Evolutionary conservation across 2,888 invertebrate species (phyloP), one percentile per base, ranked within the genome.

Genomic region (Campaea margaritaria): DNA sequence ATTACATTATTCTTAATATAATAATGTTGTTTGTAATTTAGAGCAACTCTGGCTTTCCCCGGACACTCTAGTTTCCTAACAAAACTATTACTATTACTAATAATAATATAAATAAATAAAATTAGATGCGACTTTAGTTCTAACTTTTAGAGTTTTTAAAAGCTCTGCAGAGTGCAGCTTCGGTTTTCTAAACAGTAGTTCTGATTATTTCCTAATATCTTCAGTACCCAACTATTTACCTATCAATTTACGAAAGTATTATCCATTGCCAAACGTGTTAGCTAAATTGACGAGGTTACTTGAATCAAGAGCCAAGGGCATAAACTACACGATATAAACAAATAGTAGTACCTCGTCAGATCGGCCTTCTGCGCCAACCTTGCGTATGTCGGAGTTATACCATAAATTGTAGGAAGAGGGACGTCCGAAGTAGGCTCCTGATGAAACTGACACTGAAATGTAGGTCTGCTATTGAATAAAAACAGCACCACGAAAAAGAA

Each of bases 321-420:
- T 63, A 50, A 67, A 58, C 34, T 76, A 77, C 88, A 90, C 85
- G 85, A 50, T 58, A 16, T 65, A 71, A 70, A 72, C 62, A 76
- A 65, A 65, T 51, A 39, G 38, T 58, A 5, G 0, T 16, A 95
- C 95, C 96, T 95, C 51, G 98, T 98, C 11, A 99, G 91, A 86
- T 99, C 99, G 10, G 99, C 99, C 86, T 98, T 98, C 88, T 99
- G 99, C 31, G 96, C 96, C 41, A 96, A 95, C 62, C 99, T 93
- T 27, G 95, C 86, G 84, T 98, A 97, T 0, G 99, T 99, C 36
- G 99, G 99, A 3, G 99, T 99, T 70, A 99, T 95, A 13, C 96
- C 96, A 85, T 97, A 99, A 69, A 99, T 97, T 36, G 93, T 95
- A 34, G 97, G 96, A 63, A 93, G 75, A 67, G 10, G 0, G 11